A percentile compares a stretch with the other conserved stretches of the same genome.
phyloP scores from a whole-genome alignment of 2,888 invertebrate genomes.

The Drosophila peninsularis region DNA sequence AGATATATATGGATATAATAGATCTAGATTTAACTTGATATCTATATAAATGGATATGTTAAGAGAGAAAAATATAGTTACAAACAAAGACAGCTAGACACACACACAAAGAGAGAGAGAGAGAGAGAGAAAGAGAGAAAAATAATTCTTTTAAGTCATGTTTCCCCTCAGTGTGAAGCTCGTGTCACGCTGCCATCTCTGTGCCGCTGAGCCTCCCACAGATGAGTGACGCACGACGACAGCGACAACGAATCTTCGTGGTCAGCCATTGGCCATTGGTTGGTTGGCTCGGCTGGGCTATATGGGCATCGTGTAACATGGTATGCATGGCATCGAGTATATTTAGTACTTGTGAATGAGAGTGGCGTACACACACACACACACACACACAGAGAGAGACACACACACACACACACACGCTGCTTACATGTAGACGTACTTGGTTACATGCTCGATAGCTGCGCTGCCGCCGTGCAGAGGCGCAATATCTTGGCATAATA shows the following conservation, averaged over 20 bases:
- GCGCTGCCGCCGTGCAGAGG: constrained; percentile 40
- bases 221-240: constrained; percentile 28
- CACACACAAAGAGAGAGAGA: not conserved
- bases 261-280: constrained; percentile 47
- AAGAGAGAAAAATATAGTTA: too few species aligned
- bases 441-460: constrained; percentile 43
- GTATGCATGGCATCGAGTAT: constrained; percentile 7
- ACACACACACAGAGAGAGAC: not conserved
- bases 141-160: too few species aligned
- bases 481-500: constrained; percentile 78
- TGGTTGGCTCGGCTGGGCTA: constrained; percentile 21
- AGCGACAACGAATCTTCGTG: constrained; percentile 43
- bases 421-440: constrained; percentile 5
- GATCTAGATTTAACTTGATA: too few species aligned
- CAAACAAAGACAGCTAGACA: too few species aligned
- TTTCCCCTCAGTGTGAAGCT: too few species aligned
- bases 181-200: constrained; percentile 12
- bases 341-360: constrained; percentile 4
- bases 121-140: not conserved
- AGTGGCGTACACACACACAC: constrained; percentile 1
- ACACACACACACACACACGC: not conserved
- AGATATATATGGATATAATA: too few species aligned
- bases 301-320: constrained; percentile 19
- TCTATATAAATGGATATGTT: too few species aligned
- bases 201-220: constrained; percentile 15